phyloP scores from a whole-genome alignment of 2,797 vertebrate species.

The Bradypodion pumilum region DNA sequence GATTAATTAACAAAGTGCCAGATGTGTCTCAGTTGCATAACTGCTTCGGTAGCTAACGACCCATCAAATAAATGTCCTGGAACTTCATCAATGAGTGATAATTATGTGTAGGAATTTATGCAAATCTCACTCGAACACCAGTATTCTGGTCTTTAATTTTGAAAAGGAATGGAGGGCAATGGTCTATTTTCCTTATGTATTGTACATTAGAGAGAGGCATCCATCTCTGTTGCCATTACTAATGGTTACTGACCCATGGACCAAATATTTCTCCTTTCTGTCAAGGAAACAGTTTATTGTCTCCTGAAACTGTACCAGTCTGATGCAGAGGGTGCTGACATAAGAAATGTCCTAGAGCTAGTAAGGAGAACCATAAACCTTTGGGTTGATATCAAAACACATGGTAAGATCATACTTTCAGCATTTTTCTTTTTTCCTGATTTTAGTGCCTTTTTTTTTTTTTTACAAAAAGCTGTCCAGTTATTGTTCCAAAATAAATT shows the following conservation, averaged over 20 bases:
- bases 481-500: not conserved
- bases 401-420: not conserved
- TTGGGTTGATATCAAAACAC: not conserved
- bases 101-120: too few species aligned
- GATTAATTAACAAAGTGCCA: too few species aligned
- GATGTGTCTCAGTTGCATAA: too few species aligned
- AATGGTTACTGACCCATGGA: not conserved
- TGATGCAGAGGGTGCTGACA: not conserved
- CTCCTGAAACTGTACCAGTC: conserved; percentile 15
- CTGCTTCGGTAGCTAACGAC: too few species aligned
- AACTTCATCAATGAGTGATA: too few species aligned
- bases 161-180: not conserved
- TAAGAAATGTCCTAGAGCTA: conserved; percentile 1
- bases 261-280: not conserved
- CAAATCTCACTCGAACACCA: too few species aligned
- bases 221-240: not conserved
- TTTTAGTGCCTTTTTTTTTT: not conserved
- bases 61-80: too few species aligned
- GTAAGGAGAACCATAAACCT: conserved; percentile 12
- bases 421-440: not conserved
- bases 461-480: not conserved
- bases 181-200: not conserved
- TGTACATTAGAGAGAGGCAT: too few species aligned
- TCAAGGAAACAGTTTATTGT: conserved; percentile 21
- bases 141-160: not conserved